Evolutionary conservation across 2,888 invertebrate species (phyloP), one percentile per base, ranked within the genome.

Genomic region (Anaspis maculata): DNA sequence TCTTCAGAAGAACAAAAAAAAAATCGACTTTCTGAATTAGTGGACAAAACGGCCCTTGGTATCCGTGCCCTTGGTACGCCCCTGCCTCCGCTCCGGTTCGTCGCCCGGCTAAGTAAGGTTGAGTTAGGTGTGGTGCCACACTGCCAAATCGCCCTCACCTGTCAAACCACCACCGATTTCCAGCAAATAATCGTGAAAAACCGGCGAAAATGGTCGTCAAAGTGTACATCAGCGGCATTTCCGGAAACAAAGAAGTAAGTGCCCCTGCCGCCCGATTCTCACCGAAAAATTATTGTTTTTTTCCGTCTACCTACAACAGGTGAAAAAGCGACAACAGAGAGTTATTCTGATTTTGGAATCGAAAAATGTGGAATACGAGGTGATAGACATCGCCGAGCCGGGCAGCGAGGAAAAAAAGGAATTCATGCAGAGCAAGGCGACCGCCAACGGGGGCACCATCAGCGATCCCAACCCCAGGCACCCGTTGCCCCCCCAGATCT

Each of bases 311-410:
- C 36, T 48, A 46, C 43, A 31, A 11, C 38, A 96, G 96, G 89
- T 96, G 46, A 92, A 92, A 68, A 96, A 95, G 68, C 77, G 91
- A 52, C 95, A 96, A 65, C 91, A 92, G 63, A 78, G 92, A 45
- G 90, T 96, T 34, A 67, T 87, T 52, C 88, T 95, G 83, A 88
- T 94, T 58, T 70, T 97, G 56, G 91, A 94, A 59, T 88, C 92
- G 50, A 87, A 90, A 73, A 79, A 74, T 66, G 83, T 97, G 51
- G 78, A 83, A 52, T 94, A 91, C 66, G 84, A 89, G 63, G 72
- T 80, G 40, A 82, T 97, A 57, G 97, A 97, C 67, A 94, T 97
- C 57, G 86, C 95, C 29, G 94, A 94, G 64, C 92, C 95, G 11
- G 89, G 86, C 30, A 82, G 79, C 60, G 92, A 92, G 64, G 69